Conservation (phyloP, 2,888 invertebrate genomes). For the Drosophila peninsularis region DNA sequence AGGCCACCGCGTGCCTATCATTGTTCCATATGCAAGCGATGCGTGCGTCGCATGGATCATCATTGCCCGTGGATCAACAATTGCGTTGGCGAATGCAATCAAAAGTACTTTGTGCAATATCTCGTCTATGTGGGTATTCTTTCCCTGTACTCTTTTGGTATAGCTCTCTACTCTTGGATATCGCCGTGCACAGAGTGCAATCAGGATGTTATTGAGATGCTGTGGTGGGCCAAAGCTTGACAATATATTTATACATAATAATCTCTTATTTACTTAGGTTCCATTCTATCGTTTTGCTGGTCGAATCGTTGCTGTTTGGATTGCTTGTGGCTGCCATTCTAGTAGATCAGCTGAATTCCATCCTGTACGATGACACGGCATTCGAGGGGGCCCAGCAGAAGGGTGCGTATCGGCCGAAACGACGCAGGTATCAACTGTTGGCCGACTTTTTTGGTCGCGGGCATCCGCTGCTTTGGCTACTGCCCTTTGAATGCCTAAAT, state of each 20-base stretch:
- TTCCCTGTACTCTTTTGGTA: constrained; percentile 88
- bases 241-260: not conserved
- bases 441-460: constrained; percentile 92
- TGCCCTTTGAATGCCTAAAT: constrained; percentile 88
- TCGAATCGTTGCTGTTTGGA: constrained; percentile 94
- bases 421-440: constrained; percentile 88
- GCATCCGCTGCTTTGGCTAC: constrained; percentile 89
- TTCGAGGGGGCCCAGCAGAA: constrained; percentile 91
- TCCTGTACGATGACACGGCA: constrained; percentile 93
- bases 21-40: constrained; percentile 93
- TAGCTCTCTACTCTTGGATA: constrained; percentile 90
- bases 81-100: constrained; percentile 96
- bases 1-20: constrained; percentile 94
- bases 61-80: constrained; percentile 97
- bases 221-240: constrained; percentile 86
- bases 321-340: constrained; percentile 95
- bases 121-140: constrained; percentile 90
- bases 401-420: constrained; percentile 88
- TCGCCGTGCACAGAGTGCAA: constrained; percentile 89
- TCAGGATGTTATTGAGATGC: constrained; percentile 88
- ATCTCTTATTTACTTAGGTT: constrained; percentile 86
- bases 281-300: constrained; percentile 91
- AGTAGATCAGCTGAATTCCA: constrained; percentile 93
- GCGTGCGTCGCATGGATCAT: constrained; percentile 86
- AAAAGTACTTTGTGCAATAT: constrained; percentile 96